phyloP scores from a whole-genome alignment of 2,797 vertebrate species.

The Centropyge bicolor region DNA sequence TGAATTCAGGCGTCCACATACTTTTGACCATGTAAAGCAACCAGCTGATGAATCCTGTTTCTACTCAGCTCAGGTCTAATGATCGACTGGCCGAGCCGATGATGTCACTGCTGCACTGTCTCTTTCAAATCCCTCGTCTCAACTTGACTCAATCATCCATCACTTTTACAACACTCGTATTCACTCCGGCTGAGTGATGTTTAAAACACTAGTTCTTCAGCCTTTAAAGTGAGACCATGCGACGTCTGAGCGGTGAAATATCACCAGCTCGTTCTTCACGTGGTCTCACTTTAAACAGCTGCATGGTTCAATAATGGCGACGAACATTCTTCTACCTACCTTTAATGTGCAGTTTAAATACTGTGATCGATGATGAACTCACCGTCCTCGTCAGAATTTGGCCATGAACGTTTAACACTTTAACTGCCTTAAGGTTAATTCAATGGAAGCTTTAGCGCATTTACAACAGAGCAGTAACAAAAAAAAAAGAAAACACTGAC shows the following conservation, averaged over 20 bases:
- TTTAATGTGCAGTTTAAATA: slow-evolving; percentile 46
- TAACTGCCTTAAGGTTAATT: slow-evolving; percentile 48
- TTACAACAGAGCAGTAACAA: slow-evolving; percentile 76
- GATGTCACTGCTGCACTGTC: not conserved
- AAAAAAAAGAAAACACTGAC: slow-evolving; percentile 77
- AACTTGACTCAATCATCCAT: slow-evolving; percentile 23
- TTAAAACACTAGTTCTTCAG: slow-evolving; percentile 14
- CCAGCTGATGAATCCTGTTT: not conserved
- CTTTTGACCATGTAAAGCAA: slow-evolving; percentile 7
- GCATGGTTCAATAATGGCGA: slow-evolving; percentile 11
- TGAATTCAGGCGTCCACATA: slow-evolving; percentile 25
- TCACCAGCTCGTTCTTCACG: not conserved
- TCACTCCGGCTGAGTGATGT: slow-evolving; percentile 23
- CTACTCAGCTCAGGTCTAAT: not conserved
- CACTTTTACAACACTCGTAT: not conserved
- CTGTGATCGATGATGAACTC: slow-evolving; percentile 1
- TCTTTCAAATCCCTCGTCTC: slow-evolving; percentile 13
- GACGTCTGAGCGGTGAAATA: slow-evolving; percentile 1
- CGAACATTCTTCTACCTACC: slow-evolving; percentile 40
- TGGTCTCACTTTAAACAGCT: no score
- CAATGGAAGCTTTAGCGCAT: slow-evolving; percentile 68
- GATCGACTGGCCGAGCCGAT: not conserved
- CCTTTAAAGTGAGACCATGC: slow-evolving; percentile 27
- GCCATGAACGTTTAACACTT: slow-evolving; percentile 55
- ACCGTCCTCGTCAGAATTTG: slow-evolving; percentile 28